phyloP scores from a whole-genome alignment of 2,888 invertebrate species.

The Iselma pallidipennis region DNA sequence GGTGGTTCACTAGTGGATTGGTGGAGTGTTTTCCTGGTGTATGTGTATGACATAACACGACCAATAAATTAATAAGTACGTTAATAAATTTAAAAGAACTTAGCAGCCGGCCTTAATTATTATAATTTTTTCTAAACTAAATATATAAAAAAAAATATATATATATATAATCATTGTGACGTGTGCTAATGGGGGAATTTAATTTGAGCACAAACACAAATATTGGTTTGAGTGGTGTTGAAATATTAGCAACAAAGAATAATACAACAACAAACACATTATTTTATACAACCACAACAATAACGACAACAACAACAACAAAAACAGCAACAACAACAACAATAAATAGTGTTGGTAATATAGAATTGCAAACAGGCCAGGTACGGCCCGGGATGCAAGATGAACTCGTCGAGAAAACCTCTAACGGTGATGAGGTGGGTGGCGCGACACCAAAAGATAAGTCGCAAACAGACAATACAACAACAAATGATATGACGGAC shows the following conservation, averaged over 20 bases:
- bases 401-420: conserved; percentile 54
- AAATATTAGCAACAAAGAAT: conserved; percentile 49
- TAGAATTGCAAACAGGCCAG: conserved; percentile 38
- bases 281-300: conserved; percentile 54
- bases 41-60: conserved; percentile 48
- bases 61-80: not conserved
- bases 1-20: conserved; percentile 52
- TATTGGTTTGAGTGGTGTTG: conserved; percentile 55
- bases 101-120: not conserved
- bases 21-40: conserved; percentile 49
- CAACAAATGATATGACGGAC: conserved; percentile 45
- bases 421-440: conserved; percentile 42
- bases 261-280: conserved; percentile 47
- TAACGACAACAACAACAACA: conserved; percentile 36
- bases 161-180: conserved; percentile 42
- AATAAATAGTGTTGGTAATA: conserved; percentile 15
- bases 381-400: conserved; percentile 55
- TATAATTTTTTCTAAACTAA: not conserved
- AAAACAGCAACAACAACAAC: conserved; percentile 44
- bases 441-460: conserved; percentile 22
- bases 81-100: not conserved
- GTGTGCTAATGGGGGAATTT: conserved; percentile 57
- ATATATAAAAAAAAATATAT: too few relatives aligned
- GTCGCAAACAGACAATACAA: conserved; percentile 39
- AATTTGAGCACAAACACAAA: conserved; percentile 56